Base-by-base conservation (phyloP, 2,113 vertebrate genomes). In the Xyrauchen texanus region DNA sequence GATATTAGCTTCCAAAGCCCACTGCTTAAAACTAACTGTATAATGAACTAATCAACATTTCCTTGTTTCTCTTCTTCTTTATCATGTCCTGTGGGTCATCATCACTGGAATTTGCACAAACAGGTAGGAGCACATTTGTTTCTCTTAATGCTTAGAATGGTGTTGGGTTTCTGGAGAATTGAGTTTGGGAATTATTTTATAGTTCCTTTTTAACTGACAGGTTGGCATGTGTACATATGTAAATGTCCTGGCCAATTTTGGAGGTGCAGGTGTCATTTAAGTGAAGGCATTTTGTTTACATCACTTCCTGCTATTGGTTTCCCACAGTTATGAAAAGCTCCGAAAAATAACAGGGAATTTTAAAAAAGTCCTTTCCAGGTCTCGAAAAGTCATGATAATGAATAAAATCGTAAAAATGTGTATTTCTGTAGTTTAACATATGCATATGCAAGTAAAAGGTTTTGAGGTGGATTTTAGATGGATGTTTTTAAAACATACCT, bases 81-180 rank as follows among this genome's bases (percentile, higher is more conserved):
- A 65, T 63, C 73, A 80, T 82, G 77, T 62, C 72, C 49, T 12
- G 34, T 53, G 80, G 77, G 49, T 66, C 51, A 47, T 66, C 51
- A 47, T 53, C 58, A 44, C 61, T 16, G 21, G 11, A 49, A 69
- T 66, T 45, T 79, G 47, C 68, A 64, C 58, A 66, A 84, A 81
- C 82, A 86, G 80, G 85, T 84, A 84, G n/a, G 77, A 86, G 83
- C 89, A 82, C 80, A 88, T 88, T 84, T 88, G 76, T 82, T 84
- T 83, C 76, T 13, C 47, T 34, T 16, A 9, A 42, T 9, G 62
- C 21, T 34, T 34, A 34, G 21, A 3, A 34, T 34, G 21, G 21
- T 34, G 21, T 34, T 34, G 21, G 21, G 21, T 65, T 53, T 79
- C n/a, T 5, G 42, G 15, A 67, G 68, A 45, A 49, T 61, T 9